Conservation (phyloP, 1,140 invertebrate genomes). For the Euwallacea similis region DNA sequence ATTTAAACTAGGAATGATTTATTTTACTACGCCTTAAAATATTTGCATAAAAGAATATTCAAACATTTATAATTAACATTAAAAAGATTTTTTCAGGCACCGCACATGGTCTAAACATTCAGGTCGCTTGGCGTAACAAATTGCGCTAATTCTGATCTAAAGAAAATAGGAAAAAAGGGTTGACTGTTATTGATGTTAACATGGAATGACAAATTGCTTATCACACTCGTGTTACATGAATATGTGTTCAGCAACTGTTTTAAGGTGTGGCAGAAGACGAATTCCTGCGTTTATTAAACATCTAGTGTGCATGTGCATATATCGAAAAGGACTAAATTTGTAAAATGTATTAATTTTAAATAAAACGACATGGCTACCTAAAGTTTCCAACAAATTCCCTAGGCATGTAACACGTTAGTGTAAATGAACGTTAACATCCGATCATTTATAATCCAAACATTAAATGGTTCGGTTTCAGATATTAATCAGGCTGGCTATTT, state of each 20-base stretch:
- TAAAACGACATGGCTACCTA: neutral
- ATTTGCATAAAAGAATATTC: conserved; percentile 25
- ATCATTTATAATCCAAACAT: conserved; percentile 7
- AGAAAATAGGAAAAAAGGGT: too few relatives aligned
- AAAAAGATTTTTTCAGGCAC: neutral
- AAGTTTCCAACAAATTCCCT: conserved; percentile 1
- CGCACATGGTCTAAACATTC: neutral
- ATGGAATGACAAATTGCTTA: neutral
- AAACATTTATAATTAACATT: conserved; percentile 2
- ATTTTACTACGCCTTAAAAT: neutral
- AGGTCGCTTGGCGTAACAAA: neutral
- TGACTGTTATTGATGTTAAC: neutral
- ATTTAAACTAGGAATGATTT: conserved; percentile 22
- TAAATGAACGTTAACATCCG: neutral
- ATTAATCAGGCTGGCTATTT: conserved; percentile 1
- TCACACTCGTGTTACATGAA: neutral
- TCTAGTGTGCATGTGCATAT: neutral
- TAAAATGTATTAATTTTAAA: neutral
- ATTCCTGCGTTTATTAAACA: neutral
- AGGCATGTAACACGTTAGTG: neutral
- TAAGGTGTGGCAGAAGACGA: neutral
- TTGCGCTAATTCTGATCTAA: neutral
- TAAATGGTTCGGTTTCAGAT: conserved; percentile 4
- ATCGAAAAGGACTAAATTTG: neutral
- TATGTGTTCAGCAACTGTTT: too few relatives aligned